A percentile compares a stretch with the other conserved stretches of the same genome.
These are phyloP conservation scores for Trypoxylon attenuatum DNA, from an alignment of 2,888 invertebrate genomes.

Conservation along the genomic window DNA sequence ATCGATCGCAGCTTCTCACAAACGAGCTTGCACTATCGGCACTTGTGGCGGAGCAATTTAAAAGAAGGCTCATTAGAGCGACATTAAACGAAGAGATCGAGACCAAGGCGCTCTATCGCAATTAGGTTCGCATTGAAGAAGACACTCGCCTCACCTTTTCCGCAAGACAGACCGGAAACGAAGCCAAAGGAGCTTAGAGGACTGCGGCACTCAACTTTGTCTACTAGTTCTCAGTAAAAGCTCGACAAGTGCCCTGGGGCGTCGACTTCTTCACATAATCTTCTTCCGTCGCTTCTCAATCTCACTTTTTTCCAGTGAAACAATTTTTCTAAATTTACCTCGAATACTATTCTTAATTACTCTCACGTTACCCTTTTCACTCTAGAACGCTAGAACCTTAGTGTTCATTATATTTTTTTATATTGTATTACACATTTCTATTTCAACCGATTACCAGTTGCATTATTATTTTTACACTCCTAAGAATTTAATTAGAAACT, in stretches of 20 bases:
- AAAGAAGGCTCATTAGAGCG: slow-evolving; percentile 12
- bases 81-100: slow-evolving; percentile 10
- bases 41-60: background rate
- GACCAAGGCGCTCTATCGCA: slow-evolving; percentile 15
- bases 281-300: background rate
- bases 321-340: too few species aligned
- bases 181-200: background rate
- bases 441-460: too few species aligned
- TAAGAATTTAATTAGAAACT: too few species aligned
- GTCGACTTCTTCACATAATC: too few species aligned
- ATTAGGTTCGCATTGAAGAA: slow-evolving; percentile 31
- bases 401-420: too few species aligned
- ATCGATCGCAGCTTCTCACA: too few species aligned
- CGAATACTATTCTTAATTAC: too few species aligned
- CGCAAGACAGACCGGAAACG: slow-evolving; percentile 5
- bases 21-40: too few species aligned
- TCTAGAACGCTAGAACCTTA: too few species aligned
- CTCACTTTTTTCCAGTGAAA: background rate
- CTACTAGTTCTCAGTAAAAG: slow-evolving; percentile 21
- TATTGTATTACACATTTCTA: too few species aligned
- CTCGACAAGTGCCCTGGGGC: slow-evolving; percentile 15
- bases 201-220: slow-evolving; percentile 37
- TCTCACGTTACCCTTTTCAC: too few species aligned
- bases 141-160: slow-evolving; percentile 10
- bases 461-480: too few species aligned